phyloP scores from a whole-genome alignment of 2,888 invertebrate species.

The Teleogryllus oceanicus region DNA sequence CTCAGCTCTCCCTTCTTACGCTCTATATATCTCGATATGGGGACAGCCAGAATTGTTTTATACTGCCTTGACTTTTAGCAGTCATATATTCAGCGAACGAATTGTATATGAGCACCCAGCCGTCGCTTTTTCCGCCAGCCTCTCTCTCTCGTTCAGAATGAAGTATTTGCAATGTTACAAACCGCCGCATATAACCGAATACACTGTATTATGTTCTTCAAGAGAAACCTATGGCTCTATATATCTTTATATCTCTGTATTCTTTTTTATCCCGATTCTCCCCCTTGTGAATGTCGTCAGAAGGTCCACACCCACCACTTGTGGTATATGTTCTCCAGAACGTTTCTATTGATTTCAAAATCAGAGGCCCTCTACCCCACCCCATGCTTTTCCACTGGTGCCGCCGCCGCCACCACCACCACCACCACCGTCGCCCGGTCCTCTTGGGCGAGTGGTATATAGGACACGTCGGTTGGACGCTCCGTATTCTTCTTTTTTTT shows the following conservation, averaged over 20 bases:
- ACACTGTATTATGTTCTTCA: background rate
- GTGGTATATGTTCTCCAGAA: background rate
- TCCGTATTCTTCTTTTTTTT: background rate
- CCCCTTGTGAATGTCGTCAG: background rate
- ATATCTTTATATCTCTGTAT: background rate
- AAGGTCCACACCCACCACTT: background rate
- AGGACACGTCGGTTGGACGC: background rate
- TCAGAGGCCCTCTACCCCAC: background rate
- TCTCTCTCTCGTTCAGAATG: background rate
- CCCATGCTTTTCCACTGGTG: background rate
- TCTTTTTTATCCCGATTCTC: background rate
- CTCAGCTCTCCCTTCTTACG: background rate
- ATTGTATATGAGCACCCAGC: background rate
- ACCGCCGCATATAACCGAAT: constrained; percentile 3
- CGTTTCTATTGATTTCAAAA: constrained; percentile 18
- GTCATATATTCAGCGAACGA: constrained; percentile 10
- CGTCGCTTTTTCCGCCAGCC: background rate
- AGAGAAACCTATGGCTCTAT: constrained; percentile 18
- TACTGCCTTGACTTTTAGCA: constrained; percentile 18
- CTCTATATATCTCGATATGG: constrained; percentile 6
- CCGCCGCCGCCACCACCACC: no score
- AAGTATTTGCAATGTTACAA: background rate
- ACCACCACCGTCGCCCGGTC: background rate
- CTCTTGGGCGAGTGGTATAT: background rate
- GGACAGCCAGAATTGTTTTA: constrained; percentile 18